Percentiles rank a stretch among this genome's conserved stretches.
Evolutionary conservation across 2,888 invertebrate genomes (phyloP).

Genomic region (Tachina fera): DNA sequence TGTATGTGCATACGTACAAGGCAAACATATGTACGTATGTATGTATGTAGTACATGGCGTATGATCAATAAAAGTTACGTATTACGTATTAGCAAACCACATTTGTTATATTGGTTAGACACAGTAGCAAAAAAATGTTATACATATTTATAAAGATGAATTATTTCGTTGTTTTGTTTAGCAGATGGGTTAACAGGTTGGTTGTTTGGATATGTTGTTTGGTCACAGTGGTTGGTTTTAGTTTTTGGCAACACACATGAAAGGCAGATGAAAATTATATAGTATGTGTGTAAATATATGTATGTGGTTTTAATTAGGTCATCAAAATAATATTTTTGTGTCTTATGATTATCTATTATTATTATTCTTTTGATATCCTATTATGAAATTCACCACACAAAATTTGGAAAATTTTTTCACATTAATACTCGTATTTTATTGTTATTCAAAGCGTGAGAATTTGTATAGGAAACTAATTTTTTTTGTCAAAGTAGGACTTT

Average conservation of each 20-base stretch:
- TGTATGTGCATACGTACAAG: conserved; percentile 21
- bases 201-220: conserved; percentile 16
- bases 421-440: no score
- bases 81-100: conserved; percentile 36
- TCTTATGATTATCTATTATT: background rate
- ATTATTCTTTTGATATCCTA: conserved; percentile 6
- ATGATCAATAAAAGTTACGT: conserved; percentile 34
- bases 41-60: conserved; percentile 21
- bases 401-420: background rate
- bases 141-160: conserved; percentile 35
- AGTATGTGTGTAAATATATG: background rate
- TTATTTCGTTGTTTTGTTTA: conserved; percentile 42
- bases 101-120: conserved; percentile 32
- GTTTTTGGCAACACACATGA: conserved; percentile 50
- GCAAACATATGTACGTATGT: no score
- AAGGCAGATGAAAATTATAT: conserved; percentile 53
- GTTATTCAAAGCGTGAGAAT: no score
- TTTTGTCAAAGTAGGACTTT: conserved; percentile 1
- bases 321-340: background rate
- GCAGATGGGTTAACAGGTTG: conserved; percentile 39
- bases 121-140: conserved; percentile 50
- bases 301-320: no score
- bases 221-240: conserved; percentile 44
- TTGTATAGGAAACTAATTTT: conserved; percentile 3
- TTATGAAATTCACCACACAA: conserved; percentile 45